These are phyloP conservation scores for Nycticebus coucang DNA, from an alignment of 2,113 vertebrate genomes.

Conservation along the genomic window DNA sequence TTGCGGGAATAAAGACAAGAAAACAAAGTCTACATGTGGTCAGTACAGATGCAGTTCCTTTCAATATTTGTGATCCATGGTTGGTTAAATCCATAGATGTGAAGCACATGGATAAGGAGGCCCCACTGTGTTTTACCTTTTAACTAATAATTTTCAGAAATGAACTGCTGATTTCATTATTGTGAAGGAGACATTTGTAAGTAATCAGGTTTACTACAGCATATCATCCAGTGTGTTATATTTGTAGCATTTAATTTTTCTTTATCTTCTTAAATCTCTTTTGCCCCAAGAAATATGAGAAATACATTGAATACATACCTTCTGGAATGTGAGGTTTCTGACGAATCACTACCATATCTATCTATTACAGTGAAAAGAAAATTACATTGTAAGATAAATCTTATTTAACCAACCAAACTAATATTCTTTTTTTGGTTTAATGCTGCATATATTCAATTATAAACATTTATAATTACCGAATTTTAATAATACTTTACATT, in stretches of 20 bases:
- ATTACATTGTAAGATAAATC: neutral
- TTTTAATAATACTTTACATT: neutral
- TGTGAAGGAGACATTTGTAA: neutral
- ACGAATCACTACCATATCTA: constrained; percentile 94
- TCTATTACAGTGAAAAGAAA: constrained; percentile 81
- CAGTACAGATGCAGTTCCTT: neutral
- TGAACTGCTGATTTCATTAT: neutral
- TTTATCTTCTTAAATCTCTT: neutral
- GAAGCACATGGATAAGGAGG: neutral
- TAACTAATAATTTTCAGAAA: neutral
- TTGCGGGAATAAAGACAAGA: neutral
- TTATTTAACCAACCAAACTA: neutral
- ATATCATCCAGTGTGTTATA: neutral
- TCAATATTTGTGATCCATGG: neutral
- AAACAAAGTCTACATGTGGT: neutral
- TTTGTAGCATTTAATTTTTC: neutral
- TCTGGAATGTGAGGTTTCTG: constrained; percentile 93
- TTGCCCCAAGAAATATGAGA: constrained; percentile 18
- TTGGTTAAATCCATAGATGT: neutral
- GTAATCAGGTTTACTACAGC: neutral
- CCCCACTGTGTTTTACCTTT: neutral
- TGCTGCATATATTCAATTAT: neutral
- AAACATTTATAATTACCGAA: neutral
- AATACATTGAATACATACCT: constrained; percentile 84
- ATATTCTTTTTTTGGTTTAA: constrained; percentile 1